A percentile compares a stretch with the other conserved stretches of the same genome.
Conservation (phyloP, 1,140 invertebrate species). For the Zophobas atratus region DNA sequence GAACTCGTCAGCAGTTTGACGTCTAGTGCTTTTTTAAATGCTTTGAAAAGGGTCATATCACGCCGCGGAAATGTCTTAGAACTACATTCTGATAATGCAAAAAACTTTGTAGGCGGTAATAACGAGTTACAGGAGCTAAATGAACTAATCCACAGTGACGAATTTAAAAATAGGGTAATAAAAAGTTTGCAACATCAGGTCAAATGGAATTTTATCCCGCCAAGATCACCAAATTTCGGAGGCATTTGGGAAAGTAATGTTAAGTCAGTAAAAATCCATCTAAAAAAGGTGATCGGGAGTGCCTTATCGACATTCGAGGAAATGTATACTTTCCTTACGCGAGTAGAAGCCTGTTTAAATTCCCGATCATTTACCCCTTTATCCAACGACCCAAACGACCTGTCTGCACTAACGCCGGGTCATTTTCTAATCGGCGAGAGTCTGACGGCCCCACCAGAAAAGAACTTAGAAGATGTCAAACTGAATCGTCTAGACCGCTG, state of each 20-base stretch:
- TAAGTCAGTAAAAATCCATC: conserved; percentile 65
- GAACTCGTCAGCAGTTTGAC: conserved; percentile 61
- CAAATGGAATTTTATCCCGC: conserved; percentile 66
- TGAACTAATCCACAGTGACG: conserved; percentile 20
- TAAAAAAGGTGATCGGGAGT: conserved; percentile 58
- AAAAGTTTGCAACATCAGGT: conserved; percentile 12
- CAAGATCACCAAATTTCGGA: conserved; percentile 67
- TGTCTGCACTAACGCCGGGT: conserved; percentile 58
- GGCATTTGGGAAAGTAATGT: conserved; percentile 67
- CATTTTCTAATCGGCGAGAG: conserved; percentile 64
- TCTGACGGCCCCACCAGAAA: conserved; percentile 50
- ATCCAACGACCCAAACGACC: conserved; percentile 12
- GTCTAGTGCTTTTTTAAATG: conserved; percentile 59
- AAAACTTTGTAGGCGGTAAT: not conserved
- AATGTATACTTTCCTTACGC: conserved; percentile 17
- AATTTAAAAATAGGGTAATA: not conserved
- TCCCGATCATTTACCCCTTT: not conserved
- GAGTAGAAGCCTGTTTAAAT: conserved; percentile 11
- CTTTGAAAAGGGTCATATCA: conserved; percentile 61
- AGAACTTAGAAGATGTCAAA: conserved; percentile 3
- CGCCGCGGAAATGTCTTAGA: not conserved
- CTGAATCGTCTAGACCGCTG: conserved; percentile 4
- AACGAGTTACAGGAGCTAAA: not conserved
- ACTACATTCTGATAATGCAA: not conserved
- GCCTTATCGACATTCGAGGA: conserved; percentile 47